These are phyloP conservation scores for Thrips palmi DNA, from an alignment of 1,140 invertebrate genomes.

Conservation along the genomic window DNA sequence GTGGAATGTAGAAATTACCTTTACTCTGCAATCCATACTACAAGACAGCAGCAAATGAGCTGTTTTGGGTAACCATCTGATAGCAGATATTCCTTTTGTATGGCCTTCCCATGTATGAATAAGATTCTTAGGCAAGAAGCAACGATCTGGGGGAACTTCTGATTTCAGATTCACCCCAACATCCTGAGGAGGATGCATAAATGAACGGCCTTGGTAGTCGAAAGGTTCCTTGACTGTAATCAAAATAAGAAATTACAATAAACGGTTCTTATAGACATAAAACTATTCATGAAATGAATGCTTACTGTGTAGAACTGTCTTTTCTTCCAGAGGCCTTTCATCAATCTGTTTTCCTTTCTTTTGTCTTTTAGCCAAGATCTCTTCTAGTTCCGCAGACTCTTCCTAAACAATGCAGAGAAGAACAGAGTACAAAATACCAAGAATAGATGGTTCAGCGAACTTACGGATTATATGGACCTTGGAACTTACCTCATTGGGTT, in stretches of 20 bases:
- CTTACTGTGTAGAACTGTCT: constrained; percentile 85
- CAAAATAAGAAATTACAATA: constrained; percentile 17
- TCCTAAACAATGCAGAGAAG: constrained; percentile 31
- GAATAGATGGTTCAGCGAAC: neutral
- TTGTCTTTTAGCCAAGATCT: constrained; percentile 82
- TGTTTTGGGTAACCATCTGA: constrained; percentile 87
- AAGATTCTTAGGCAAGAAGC: constrained; percentile 92
- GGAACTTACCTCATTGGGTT: constrained; percentile 50
- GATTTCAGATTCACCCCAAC: constrained; percentile 86
- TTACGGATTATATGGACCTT: neutral
- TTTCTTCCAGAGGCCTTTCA: constrained; percentile 87
- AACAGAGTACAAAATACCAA: neutral
- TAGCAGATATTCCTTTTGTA: constrained; percentile 90
- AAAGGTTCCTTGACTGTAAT: constrained; percentile 73
- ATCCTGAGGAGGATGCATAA: constrained; percentile 85
- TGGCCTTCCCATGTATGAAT: constrained; percentile 96
- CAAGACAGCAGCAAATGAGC: constrained; percentile 89
- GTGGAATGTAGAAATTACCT: constrained; percentile 33
- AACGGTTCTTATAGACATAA: neutral
- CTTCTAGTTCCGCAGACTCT: constrained; percentile 82
- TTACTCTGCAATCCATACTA: constrained; percentile 93
- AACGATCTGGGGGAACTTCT: constrained; percentile 83
- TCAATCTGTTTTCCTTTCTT: constrained; percentile 67
- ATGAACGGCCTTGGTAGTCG: constrained; percentile 94
- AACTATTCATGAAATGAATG: constrained; percentile 5